These are phyloP conservation scores for Camponotus fellah DNA, from an alignment of 2,888 invertebrate genomes.

Conservation along the genomic window DNA sequence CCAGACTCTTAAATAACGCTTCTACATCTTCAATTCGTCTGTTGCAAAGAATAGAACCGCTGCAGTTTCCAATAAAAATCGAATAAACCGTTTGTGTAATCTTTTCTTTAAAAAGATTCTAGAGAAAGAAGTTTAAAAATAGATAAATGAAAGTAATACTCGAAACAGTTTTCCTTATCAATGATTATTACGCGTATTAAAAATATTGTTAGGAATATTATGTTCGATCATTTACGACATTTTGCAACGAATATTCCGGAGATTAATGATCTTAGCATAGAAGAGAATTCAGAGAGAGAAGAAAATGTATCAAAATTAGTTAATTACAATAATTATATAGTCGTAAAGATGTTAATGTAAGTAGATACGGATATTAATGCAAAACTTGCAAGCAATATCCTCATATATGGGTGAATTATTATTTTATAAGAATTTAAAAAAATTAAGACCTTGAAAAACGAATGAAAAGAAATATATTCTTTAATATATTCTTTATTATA, in stretches of 20 bases:
- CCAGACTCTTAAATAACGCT: background rate
- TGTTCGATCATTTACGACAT: background rate
- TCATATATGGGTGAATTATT: background rate
- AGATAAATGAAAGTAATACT: background rate
- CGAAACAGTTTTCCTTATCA: background rate
- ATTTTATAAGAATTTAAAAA: background rate
- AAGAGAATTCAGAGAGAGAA: constrained; percentile 32
- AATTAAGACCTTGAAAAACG: background rate
- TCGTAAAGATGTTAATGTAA: background rate
- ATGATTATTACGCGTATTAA: background rate
- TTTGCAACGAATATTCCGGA: constrained; percentile 17
- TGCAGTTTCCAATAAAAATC: background rate
- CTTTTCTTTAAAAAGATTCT: background rate
- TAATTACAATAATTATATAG: constrained; percentile 52
- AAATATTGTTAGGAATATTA: background rate
- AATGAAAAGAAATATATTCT: background rate
- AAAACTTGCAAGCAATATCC: constrained; percentile 15
- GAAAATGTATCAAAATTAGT: constrained; percentile 53
- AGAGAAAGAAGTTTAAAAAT: background rate
- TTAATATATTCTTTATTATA: background rate
- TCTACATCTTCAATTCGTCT: background rate
- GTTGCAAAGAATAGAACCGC: background rate
- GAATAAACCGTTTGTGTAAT: background rate
- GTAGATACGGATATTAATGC: background rate
- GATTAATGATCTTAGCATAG: constrained; percentile 42